Evolutionary conservation across 1,140 invertebrate genomes (phyloP).

Genomic region (Hirudo medicinalis): DNA sequence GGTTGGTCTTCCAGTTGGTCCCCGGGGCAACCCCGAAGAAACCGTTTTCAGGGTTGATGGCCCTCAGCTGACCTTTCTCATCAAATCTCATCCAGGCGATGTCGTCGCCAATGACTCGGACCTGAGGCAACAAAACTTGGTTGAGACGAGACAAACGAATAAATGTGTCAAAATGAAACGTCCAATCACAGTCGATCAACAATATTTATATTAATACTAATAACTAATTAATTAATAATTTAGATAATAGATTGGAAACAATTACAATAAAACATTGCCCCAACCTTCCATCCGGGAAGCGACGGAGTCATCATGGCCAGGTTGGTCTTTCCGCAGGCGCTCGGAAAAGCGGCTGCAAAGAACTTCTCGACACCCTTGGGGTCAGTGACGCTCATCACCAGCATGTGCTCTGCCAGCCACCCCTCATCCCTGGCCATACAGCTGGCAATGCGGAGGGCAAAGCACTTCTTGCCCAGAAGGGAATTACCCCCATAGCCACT

Average conservation of each 20-base stretch:
- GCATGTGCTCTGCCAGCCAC: conserved; percentile 98
- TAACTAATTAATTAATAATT: too few species aligned
- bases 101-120: conserved; percentile 46
- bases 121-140: conserved; percentile 14
- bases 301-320: conserved; percentile 91
- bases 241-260: too few species aligned
- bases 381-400: conserved; percentile 68
- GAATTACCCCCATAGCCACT: conserved; percentile 97
- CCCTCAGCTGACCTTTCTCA: conserved; percentile 68
- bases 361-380: conserved; percentile 75
- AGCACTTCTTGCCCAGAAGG: conserved; percentile 96
- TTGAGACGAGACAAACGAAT: not conserved
- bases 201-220: too few species aligned
- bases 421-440: conserved; percentile 84
- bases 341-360: conserved; percentile 92
- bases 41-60: conserved; percentile 97
- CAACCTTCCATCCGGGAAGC: conserved; percentile 74
- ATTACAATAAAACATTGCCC: not conserved
- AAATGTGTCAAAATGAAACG: too few species aligned
- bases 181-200: too few species aligned
- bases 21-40: conserved; percentile 99
- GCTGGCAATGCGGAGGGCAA: conserved; percentile 88
- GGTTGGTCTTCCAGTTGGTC: conserved; percentile 80
- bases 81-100: conserved; percentile 80
- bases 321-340: conserved; percentile 97